Conservation (phyloP, 2,797 vertebrate species). For the Denticeps clupeoides region DNA sequence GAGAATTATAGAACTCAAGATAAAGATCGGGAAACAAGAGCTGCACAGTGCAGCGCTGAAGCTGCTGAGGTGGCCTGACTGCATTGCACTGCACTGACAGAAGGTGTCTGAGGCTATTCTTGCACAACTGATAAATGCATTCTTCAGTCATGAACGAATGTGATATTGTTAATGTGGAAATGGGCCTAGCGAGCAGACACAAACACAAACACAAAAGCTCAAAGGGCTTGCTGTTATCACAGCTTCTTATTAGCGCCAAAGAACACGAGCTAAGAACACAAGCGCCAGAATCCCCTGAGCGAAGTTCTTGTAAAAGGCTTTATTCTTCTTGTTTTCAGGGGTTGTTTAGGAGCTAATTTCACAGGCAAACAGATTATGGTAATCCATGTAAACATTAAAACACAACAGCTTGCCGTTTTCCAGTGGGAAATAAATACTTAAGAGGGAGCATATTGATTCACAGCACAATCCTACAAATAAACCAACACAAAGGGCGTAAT, state of each 20-base stretch:
- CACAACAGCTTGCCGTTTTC: constrained; percentile 63
- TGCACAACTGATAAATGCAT: too few species aligned
- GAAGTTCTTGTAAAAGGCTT: constrained; percentile 44
- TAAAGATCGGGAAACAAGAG: too few species aligned
- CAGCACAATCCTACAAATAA: constrained; percentile 52
- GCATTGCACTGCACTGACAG: too few species aligned
- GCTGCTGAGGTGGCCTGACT: too few species aligned
- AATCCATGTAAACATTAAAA: constrained; percentile 74
- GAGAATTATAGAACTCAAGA: too few species aligned
- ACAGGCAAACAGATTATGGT: constrained; percentile 75
- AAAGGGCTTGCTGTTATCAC: constrained; percentile 43
- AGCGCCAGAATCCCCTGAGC: constrained; percentile 49
- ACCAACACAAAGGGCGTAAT: constrained; percentile 53
- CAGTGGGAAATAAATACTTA: constrained; percentile 62
- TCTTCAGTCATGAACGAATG: too few species aligned
- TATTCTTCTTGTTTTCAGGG: constrained; percentile 50
- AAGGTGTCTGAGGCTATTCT: too few species aligned
- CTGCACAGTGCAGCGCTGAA: too few species aligned
- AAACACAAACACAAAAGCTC: constrained; percentile 19
- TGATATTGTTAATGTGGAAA: too few species aligned
- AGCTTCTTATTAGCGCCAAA: constrained; percentile 43
- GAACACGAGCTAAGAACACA: constrained; percentile 31
- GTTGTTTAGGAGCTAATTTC: constrained; percentile 71
- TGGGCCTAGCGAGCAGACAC: too few species aligned
- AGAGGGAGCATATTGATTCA: constrained; percentile 60